These are phyloP conservation scores for Columbina picui DNA, from an alignment of 2,113 vertebrate species.

Conservation along the genomic window DNA sequence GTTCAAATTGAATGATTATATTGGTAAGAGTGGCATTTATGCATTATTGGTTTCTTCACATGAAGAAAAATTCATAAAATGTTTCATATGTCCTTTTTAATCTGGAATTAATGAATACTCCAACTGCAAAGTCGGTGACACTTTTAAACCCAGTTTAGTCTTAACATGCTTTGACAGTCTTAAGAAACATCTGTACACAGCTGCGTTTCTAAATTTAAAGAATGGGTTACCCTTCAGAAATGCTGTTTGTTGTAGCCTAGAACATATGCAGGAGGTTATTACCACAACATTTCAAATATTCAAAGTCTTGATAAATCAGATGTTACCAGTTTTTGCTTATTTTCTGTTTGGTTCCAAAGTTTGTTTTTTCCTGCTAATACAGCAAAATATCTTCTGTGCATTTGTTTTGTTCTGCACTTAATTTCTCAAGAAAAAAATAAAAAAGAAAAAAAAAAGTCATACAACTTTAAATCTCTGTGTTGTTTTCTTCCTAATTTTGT, in stretches of 20 bases:
- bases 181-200: not conserved
- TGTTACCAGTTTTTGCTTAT: not conserved
- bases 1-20: not conserved
- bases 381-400: not conserved
- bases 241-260: not conserved
- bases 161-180: not conserved
- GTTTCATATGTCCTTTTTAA: not conserved
- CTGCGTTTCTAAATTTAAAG: not conserved
- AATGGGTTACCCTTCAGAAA: not conserved
- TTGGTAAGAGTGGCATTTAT: not conserved
- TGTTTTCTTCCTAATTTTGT: conserved; percentile 46
- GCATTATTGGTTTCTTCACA: not conserved
- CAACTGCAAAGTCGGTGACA: not conserved
- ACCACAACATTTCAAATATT: not conserved
- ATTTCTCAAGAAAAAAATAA: not conserved
- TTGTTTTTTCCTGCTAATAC: not conserved
- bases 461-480: not conserved
- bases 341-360: not conserved
- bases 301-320: not conserved
- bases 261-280: not conserved
- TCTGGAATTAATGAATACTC: not conserved
- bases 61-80: not conserved
- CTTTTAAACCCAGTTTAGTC: not conserved
- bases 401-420: not conserved
- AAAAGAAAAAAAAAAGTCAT: not conserved